Percentiles rank a stretch among this genome's conserved stretches.
Conservation (phyloP, 2,888 invertebrate genomes). For the Drosophila phalerata region DNA sequence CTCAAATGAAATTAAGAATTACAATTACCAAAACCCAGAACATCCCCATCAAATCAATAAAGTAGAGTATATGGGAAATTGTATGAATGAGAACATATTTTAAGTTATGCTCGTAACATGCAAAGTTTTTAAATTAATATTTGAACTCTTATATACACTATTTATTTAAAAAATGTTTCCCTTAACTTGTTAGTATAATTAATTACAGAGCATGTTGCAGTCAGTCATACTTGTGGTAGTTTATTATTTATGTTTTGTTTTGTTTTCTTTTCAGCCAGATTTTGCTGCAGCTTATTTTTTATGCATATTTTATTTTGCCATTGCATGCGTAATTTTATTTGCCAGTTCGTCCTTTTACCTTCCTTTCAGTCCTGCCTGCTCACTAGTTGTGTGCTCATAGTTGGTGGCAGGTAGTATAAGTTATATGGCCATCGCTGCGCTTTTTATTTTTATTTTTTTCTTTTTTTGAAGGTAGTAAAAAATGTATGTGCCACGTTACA, state of each 20-base stretch:
- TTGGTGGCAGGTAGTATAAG: constrained; percentile 60
- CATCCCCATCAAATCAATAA: too few relatives aligned
- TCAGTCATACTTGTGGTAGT: background rate
- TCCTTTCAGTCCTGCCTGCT: constrained; percentile 18
- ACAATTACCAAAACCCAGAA: too few relatives aligned
- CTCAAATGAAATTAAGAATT: too few relatives aligned
- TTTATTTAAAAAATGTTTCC: background rate
- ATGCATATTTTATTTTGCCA: constrained; percentile 78
- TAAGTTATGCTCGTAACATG: too few relatives aligned
- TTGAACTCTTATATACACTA: background rate
- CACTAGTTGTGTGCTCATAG: constrained; percentile 47
- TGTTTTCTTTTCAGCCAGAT: constrained; percentile 54
- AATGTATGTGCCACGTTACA: constrained; percentile 65
- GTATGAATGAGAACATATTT: too few relatives aligned
- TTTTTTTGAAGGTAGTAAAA: constrained; percentile 56
- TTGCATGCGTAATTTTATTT: constrained; percentile 80
- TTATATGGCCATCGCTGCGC: constrained; percentile 66
- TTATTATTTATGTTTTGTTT: constrained; percentile 24
- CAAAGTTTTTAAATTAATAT: too few relatives aligned
- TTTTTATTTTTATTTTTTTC: constrained; percentile 28
- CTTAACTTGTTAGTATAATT: background rate
- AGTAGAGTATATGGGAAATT: too few relatives aligned
- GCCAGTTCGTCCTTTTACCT: constrained; percentile 47
- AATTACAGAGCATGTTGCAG: constrained; percentile 30
- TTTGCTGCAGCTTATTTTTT: constrained; percentile 77